These are phyloP conservation scores for Lamproptera curius DNA, from an alignment of 2,888 invertebrate genomes.

Conservation along the genomic window DNA sequence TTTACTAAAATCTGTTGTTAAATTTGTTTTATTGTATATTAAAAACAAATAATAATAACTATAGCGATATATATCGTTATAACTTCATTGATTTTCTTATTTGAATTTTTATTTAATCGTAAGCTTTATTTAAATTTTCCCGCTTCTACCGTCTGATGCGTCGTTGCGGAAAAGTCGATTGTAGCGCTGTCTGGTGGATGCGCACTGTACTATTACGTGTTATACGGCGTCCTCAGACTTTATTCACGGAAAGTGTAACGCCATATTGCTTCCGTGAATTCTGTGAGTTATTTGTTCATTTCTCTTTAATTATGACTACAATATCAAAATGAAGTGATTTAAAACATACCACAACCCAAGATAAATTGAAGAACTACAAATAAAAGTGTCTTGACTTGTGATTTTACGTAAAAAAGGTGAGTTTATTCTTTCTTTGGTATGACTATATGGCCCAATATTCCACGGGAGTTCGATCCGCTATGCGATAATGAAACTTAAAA, in stretches of 20 bases:
- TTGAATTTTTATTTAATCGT: too few relatives aligned
- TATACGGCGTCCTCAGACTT: slow-evolving; percentile 77
- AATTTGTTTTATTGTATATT: too few relatives aligned
- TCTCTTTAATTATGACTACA: slow-evolving; percentile 74
- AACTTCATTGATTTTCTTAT: too few relatives aligned
- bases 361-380: slow-evolving; percentile 50
- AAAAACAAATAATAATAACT: too few relatives aligned
- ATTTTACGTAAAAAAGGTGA: slow-evolving; percentile 66
- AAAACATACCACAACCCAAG: slow-evolving; percentile 52
- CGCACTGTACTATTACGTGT: slow-evolving; percentile 75
- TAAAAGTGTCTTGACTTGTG: slow-evolving; percentile 45
- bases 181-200: slow-evolving; percentile 58
- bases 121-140: slow-evolving; percentile 39
- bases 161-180: slow-evolving; percentile 64
- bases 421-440: slow-evolving; percentile 74
- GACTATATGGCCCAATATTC: slow-evolving; percentile 80
- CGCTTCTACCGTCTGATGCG: slow-evolving; percentile 35
- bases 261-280: slow-evolving; percentile 78
- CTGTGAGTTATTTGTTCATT: slow-evolving; percentile 70
- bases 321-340: slow-evolving; percentile 69
- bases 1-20: too few relatives aligned
- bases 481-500: slow-evolving; percentile 80
- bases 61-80: too few relatives aligned
- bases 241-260: slow-evolving; percentile 77
- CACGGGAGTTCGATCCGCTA: slow-evolving; percentile 79